A percentile compares a stretch with the other conserved stretches of the same genome.
Conservation (phyloP, 2,797 vertebrate genomes). For the Masticophis lateralis region DNA sequence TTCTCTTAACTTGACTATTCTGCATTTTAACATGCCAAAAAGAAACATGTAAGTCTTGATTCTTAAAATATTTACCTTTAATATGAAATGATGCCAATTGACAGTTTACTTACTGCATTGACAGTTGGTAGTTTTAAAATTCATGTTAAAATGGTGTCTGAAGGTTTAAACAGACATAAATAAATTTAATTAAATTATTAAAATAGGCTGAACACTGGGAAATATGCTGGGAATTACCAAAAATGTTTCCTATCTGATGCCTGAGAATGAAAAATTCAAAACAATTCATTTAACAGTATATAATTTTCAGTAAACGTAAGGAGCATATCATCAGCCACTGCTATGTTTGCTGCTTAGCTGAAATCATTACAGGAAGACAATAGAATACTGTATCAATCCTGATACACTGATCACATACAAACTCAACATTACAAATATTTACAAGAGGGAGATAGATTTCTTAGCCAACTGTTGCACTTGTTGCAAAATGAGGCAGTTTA, state of each 20-base stretch:
- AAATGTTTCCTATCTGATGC: slow-evolving; percentile 12
- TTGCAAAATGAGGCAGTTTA: slow-evolving; percentile 72
- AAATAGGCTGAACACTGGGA: slow-evolving; percentile 50
- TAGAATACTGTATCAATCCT: slow-evolving; percentile 40
- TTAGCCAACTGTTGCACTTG: slow-evolving; percentile 65
- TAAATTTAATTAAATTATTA: slow-evolving; percentile 56
- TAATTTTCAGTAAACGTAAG: slow-evolving; percentile 25
- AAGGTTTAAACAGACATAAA: slow-evolving; percentile 55
- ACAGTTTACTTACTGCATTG: slow-evolving; percentile 12
- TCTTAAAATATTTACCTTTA: slow-evolving; percentile 31
- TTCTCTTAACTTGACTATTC: slow-evolving; percentile 31
- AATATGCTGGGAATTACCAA: neutral
- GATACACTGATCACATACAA: slow-evolving; percentile 55
- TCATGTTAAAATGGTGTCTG: slow-evolving; percentile 46
- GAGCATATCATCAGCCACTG: slow-evolving; percentile 37
- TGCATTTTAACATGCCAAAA: slow-evolving; percentile 32
- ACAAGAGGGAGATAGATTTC: slow-evolving; percentile 76
- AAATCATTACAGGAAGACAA: slow-evolving; percentile 40
- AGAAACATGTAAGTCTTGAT: slow-evolving; percentile 6
- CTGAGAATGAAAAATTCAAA: slow-evolving; percentile 22
- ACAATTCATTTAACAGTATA: slow-evolving; percentile 21
- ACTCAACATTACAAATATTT: slow-evolving; percentile 75
- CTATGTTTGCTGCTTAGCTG: slow-evolving; percentile 36
- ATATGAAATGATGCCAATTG: slow-evolving; percentile 8
- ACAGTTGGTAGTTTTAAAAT: slow-evolving; percentile 40